Conservation (phyloP, 1,140 invertebrate genomes). For the Phenacoccus solenopsis region DNA sequence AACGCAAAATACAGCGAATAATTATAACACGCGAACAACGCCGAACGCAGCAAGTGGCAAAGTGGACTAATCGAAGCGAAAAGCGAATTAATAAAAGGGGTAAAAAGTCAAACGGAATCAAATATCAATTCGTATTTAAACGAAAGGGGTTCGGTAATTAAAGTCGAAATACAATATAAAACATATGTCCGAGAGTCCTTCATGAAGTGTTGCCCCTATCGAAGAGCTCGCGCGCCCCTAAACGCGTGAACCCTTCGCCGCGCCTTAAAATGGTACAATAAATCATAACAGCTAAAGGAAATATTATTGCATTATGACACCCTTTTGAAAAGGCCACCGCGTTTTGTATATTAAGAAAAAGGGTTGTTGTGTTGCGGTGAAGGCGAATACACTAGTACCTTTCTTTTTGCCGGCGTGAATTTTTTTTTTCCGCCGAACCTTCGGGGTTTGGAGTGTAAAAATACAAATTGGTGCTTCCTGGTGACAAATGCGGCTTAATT, state of each 20-base stretch:
- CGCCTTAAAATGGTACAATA: neutral
- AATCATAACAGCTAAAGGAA: constrained; percentile 16
- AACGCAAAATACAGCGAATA: neutral
- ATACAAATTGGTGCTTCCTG: constrained; percentile 5
- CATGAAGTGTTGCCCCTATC: constrained; percentile 13
- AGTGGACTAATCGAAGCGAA: constrained; percentile 10
- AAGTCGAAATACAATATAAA: constrained; percentile 16
- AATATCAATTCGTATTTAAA: constrained; percentile 13
- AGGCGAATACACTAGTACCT: neutral
- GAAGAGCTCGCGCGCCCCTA: constrained; percentile 8
- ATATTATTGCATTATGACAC: constrained; percentile 17
- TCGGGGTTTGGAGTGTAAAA: neutral
- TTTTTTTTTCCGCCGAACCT: neutral
- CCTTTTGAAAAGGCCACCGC: neutral
- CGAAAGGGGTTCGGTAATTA: neutral
- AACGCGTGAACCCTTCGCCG: constrained; percentile 5
- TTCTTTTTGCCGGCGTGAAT: neutral
- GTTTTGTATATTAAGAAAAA: constrained; percentile 8
- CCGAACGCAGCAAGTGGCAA: constrained; percentile 10
- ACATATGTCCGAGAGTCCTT: constrained; percentile 12
- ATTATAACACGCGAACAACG: no score
- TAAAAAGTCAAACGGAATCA: constrained; percentile 13
- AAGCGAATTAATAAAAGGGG: constrained; percentile 13
- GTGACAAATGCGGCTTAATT: constrained; percentile 14
- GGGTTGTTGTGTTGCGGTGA: neutral